phyloP scores from a whole-genome alignment of 2,888 invertebrate genomes.

The Cosmia pyralina region DNA sequence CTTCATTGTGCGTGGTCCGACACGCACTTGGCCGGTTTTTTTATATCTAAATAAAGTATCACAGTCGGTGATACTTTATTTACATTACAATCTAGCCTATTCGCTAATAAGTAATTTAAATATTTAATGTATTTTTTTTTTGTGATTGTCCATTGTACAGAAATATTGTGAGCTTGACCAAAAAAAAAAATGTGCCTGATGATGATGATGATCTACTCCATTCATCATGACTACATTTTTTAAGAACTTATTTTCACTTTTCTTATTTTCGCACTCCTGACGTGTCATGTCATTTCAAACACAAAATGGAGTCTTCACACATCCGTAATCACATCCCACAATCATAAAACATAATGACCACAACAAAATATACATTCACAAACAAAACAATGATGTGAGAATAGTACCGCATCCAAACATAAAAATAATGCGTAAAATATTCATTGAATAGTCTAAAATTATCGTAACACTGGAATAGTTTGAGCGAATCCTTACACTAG shows the following conservation, averaged over 20 bases:
- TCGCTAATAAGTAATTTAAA: too few species aligned
- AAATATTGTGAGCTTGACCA: too few species aligned
- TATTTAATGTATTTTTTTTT: too few species aligned
- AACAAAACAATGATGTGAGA: slow-evolving; percentile 42
- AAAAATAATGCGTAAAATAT: slow-evolving; percentile 57
- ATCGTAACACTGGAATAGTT: slow-evolving; percentile 45
- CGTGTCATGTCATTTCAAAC: background rate
- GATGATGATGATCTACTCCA: too few species aligned
- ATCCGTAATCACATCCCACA: background rate
- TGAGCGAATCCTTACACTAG: slow-evolving; percentile 55
- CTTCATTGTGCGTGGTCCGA: too few species aligned
- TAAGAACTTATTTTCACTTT: background rate
- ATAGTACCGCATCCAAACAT: slow-evolving; percentile 26
- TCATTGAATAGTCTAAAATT: slow-evolving; percentile 58
- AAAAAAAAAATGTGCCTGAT: too few species aligned
- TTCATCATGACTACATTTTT: background rate
- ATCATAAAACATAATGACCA: slow-evolving; percentile 1
- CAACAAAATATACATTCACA: slow-evolving; percentile 1
- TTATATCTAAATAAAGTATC: too few species aligned
- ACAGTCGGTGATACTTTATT: too few species aligned
- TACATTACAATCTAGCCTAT: too few species aligned
- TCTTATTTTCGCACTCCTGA: background rate
- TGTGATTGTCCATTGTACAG: too few species aligned
- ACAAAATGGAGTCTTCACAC: background rate
- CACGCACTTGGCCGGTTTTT: too few species aligned